Conservation (phyloP, 1,140 invertebrate species). For the Dinothrombium tinctorium region DNA sequence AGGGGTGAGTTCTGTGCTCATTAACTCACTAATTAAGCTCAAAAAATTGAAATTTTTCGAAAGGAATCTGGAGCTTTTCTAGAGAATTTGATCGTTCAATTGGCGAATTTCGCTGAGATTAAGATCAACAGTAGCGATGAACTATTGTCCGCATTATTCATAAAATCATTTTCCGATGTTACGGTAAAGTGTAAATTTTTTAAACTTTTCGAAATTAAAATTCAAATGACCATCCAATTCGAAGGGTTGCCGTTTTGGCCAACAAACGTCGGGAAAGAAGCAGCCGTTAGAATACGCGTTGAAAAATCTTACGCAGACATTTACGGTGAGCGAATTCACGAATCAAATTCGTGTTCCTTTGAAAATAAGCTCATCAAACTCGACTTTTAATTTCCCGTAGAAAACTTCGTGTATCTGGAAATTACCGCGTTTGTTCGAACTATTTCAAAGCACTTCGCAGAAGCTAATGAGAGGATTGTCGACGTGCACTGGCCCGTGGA, state of each 20-base stretch:
- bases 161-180: constrained; percentile 11
- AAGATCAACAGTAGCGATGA: constrained; percentile 7
- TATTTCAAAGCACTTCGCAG: constrained; percentile 9
- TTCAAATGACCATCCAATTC: background rate
- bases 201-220: background rate
- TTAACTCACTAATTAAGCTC: background rate
- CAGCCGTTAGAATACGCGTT: background rate
- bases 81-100: constrained; percentile 7
- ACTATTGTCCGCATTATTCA: constrained; percentile 8
- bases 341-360: background rate
- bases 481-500: constrained; percentile 10
- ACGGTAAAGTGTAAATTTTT: constrained; percentile 7
- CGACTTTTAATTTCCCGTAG: background rate
- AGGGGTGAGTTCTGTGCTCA: background rate
- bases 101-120: constrained; percentile 8
- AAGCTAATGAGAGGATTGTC: constrained; percentile 4
- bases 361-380: background rate
- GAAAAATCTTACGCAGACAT: background rate
- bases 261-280: no score
- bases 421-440: constrained; percentile 4
- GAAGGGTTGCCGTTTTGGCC: no score
- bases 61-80: constrained; percentile 9
- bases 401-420: constrained; percentile 8
- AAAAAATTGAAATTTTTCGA: background rate
- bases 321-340: background rate